Evolutionary conservation across 1,140 invertebrate genomes (phyloP), one percentile per base, ranked within the genome.

Genomic region (Sminthurinus signatus): DNA sequence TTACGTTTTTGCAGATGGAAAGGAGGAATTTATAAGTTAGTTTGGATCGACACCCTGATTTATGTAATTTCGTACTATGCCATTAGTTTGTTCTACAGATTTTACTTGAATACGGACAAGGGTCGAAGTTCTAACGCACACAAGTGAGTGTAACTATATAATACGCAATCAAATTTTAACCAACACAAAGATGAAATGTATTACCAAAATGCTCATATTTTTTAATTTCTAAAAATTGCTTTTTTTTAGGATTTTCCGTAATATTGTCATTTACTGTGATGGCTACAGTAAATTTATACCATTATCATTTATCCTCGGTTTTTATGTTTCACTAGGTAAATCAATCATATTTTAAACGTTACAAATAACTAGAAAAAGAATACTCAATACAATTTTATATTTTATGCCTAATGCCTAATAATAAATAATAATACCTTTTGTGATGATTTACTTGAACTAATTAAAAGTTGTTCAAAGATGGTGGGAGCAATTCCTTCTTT

Each of bases 321-420:
- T 81, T 66, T 83, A 82, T 69, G 78, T 82, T 4, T 78, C 78
- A 5, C 73, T n/a, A n/a, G n/a, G n/a, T n/a, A n/a, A n/a, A n/a
- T n/a, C n/a, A n/a, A n/a, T n/a, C n/a, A n/a, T n/a, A n/a, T n/a
- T n/a, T n/a, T n/a, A n/a, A n/a, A n/a, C n/a, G n/a, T n/a, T n/a
- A n/a, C n/a, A n/a, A n/a, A n/a, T n/a, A n/a, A n/a, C n/a, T n/a
- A n/a, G n/a, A n/a, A n/a, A n/a, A n/a, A n/a, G n/a, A n/a, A n/a
- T n/a, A n/a, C n/a, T n/a, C n/a, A n/a, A n/a, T n/a, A n/a, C n/a
- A n/a, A n/a, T n/a, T n/a, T n/a, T n/a, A n/a, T n/a, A n/a, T n/a
- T n/a, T n/a, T n/a, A n/a, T n/a, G n/a, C n/a, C n/a, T n/a, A n/a
- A n/a, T n/a, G n/a, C n/a, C n/a, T n/a, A n/a, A n/a, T n/a, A n/a